Conservation (phyloP, 2,797 vertebrate genomes). For the Pelochelys cantorii region DNA sequence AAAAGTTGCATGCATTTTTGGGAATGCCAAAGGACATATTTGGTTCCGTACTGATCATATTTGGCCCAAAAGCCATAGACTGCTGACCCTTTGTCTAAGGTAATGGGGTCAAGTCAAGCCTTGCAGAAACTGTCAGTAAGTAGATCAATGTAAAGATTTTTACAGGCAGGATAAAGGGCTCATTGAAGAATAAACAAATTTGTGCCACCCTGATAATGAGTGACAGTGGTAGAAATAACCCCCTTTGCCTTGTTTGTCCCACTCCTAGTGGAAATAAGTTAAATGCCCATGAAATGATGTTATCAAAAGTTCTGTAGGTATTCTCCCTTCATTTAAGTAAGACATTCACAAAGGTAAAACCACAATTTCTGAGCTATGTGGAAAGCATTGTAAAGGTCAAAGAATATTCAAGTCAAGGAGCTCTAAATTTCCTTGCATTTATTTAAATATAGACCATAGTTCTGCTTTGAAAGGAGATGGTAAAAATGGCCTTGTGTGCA, state of each 20-base stretch:
- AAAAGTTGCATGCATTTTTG: no score
- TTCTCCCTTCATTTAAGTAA: slow-evolving; percentile 19
- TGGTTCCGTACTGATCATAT: no score
- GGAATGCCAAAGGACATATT: no score
- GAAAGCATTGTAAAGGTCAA: not conserved
- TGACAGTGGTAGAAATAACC: slow-evolving; percentile 43
- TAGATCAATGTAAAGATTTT: slow-evolving; percentile 43
- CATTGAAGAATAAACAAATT: not conserved
- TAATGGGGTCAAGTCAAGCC: slow-evolving; percentile 24
- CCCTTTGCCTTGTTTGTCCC: slow-evolving; percentile 43
- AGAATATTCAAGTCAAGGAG: not conserved
- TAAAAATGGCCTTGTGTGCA: not conserved
- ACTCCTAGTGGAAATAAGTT: not conserved
- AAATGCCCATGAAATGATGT: slow-evolving; percentile 40
- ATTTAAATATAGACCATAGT: not conserved
- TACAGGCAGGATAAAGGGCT: not conserved
- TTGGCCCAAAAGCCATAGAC: no score
- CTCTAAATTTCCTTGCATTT: slow-evolving; percentile 27
- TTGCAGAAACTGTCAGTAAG: slow-evolving; percentile 12
- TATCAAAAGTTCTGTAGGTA: slow-evolving; percentile 39
- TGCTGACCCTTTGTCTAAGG: not conserved
- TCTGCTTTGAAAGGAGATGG: not conserved
- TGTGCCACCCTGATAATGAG: slow-evolving; percentile 49
- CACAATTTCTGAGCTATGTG: not conserved
- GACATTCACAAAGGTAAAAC: slow-evolving; percentile 28